Evolutionary conservation across 2,113 vertebrate genomes (phyloP), one percentile per base, ranked within the genome.

Genomic region (Barnardius zonarius): DNA sequence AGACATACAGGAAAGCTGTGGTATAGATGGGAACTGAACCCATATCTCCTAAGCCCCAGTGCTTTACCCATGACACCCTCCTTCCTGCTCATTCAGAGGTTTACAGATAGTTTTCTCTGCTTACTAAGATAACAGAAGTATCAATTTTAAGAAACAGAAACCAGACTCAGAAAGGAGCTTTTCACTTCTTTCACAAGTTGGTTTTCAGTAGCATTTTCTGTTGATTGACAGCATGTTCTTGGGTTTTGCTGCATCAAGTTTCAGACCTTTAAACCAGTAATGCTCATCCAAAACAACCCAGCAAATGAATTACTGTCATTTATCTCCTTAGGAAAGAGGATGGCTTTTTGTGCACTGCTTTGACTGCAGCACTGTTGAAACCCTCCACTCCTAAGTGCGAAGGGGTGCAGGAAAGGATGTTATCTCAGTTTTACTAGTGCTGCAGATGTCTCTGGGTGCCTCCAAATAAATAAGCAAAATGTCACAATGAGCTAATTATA

Each of bases 71-170:
- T 92, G 88, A 94, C 88, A 95, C 92, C 31, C 95, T 93, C 92
- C 68, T 97, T 97, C 96, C 95, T 95, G 96, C 93, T 91, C 86
- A 91, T 95, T 93, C 81, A 61, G 48, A 83, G 86, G 28, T 74
- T 86, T 79, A 75, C 67, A 84, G 85, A 93, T 93, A 90, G 61
- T 92, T 94, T 89, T 83, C 68, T 88, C 90, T 96, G 91, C 89
- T 95, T 95, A 90, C 74, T 85, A 79, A 95, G 92, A 96, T 96
- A 97, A 95, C 92, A 95, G 88, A 92, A 95, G 93, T 93, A 94
- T 92, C 89, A 95, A 70, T 94, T 95, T 96, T 93, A 92, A 94
- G 93, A 96, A 95, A 95, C 69, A 91, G 92, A 96, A 96, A 94
- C 81, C 48, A 66, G 48, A 67, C 10, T 52, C 68, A 82, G 90